Evolutionary conservation across 2,113 vertebrate species (phyloP).

Genomic region (Agelaius tricolor): DNA sequence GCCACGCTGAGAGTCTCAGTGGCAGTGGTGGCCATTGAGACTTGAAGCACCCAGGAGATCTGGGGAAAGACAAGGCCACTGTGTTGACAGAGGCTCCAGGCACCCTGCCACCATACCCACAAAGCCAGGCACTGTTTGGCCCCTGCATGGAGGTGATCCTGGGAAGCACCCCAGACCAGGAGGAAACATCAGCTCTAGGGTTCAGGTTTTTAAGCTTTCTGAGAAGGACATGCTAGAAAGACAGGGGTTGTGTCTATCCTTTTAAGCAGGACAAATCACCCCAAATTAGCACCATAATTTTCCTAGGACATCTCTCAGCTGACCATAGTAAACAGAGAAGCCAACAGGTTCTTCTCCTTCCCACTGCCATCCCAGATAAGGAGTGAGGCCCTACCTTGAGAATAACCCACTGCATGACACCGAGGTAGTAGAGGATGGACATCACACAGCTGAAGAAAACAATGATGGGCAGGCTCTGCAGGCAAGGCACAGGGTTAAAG

Average conservation of each 20-base stretch:
- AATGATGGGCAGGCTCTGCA: conserved; percentile 87
- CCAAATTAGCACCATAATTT: background rate
- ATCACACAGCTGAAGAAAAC: conserved; percentile 94
- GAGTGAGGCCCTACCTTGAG: conserved; percentile 81
- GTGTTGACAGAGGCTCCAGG: background rate
- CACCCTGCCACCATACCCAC: background rate
- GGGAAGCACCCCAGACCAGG: background rate
- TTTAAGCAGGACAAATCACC: background rate
- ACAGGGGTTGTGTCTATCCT: background rate
- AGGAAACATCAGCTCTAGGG: background rate
- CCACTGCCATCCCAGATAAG: background rate
- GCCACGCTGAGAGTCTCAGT: conserved; percentile 92
- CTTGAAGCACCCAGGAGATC: conserved; percentile 93
- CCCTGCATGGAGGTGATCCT: background rate
- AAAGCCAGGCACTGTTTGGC: background rate
- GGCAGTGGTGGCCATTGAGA: conserved; percentile 90
- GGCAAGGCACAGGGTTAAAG: background rate
- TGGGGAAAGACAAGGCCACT: conserved; percentile 28
- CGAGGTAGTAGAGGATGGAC: conserved; percentile 92
- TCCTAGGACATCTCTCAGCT: background rate
- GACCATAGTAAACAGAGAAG: background rate
- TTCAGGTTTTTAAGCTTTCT: background rate
- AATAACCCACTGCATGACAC: conserved; percentile 91
- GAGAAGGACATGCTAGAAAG: background rate
- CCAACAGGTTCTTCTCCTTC: background rate